Evolutionary conservation across 2,797 vertebrate species (phyloP).

Genomic region (Melanogrammus aeglefinus): DNA sequence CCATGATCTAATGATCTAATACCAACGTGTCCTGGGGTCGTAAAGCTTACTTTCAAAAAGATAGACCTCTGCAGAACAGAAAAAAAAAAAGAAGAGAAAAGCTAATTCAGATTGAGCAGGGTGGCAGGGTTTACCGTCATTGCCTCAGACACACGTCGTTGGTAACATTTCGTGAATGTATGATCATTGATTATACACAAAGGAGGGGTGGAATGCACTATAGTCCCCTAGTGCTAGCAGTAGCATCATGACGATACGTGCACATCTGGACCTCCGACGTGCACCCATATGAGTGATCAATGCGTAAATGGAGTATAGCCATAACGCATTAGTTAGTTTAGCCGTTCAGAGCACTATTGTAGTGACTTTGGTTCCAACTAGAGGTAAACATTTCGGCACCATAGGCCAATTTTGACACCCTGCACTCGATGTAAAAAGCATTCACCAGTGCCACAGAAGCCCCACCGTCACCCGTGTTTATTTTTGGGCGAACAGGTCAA

Average conservation of each 20-base stretch:
- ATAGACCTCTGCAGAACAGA: not conserved
- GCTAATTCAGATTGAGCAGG: not conserved
- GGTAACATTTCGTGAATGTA: not conserved
- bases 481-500: not conserved
- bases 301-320: not conserved
- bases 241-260: not conserved
- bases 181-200: not conserved
- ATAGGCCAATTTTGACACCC: not conserved
- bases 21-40: not conserved
- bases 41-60: not conserved
- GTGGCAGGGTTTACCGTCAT: not conserved
- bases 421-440: not conserved
- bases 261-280: not conserved
- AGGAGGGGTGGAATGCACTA: not conserved
- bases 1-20: not conserved
- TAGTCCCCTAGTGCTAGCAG: not conserved
- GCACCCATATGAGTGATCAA: not conserved
- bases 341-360: not conserved
- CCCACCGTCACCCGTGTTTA: conserved; percentile 4
- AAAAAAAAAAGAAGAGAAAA: too few species aligned
- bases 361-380: not conserved
- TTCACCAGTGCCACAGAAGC: not conserved
- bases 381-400: not conserved
- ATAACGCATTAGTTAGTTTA: not conserved
- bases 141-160: too few species aligned